Evolutionary conservation across 2,888 invertebrate genomes (phyloP).

Genomic region (Lypha dubia): DNA sequence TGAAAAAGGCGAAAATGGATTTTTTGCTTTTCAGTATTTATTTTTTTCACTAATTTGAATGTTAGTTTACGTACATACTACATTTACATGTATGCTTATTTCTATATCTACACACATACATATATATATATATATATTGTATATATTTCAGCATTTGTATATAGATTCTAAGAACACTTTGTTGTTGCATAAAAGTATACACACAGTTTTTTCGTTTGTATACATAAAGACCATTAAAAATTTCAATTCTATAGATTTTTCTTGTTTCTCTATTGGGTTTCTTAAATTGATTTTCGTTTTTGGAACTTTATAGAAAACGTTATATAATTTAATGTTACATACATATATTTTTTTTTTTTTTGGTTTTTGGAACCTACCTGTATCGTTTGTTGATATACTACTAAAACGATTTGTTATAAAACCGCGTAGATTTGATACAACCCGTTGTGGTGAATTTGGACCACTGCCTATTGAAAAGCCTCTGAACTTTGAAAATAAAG

Average conservation of each 20-base stretch:
- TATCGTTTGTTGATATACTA: constrained; percentile 88
- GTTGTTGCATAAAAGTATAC: constrained; percentile 46
- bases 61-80: too few species aligned
- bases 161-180: constrained; percentile 12
- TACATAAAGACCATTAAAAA: constrained; percentile 8
- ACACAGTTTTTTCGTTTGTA: constrained; percentile 26
- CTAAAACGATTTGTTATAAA: constrained; percentile 87
- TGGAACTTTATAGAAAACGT: background rate
- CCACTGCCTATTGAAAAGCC: constrained; percentile 87
- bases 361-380: constrained; percentile 86
- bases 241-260: constrained; percentile 32
- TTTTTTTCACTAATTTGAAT: too few species aligned
- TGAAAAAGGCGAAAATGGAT: constrained; percentile 23
- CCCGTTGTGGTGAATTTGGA: constrained; percentile 88
- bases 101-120: too few species aligned
- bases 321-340: constrained; percentile 31
- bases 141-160: background rate
- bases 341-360: too few species aligned
- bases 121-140: background rate
- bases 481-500: constrained; percentile 87
- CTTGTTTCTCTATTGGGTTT: background rate
- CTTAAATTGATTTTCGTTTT: constrained; percentile 14
- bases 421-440: constrained; percentile 89
- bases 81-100: too few species aligned
- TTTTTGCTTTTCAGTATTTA: constrained; percentile 3